phyloP scores from a whole-genome alignment of 2,113 vertebrate genomes.

The Burhinus oedicnemus region DNA sequence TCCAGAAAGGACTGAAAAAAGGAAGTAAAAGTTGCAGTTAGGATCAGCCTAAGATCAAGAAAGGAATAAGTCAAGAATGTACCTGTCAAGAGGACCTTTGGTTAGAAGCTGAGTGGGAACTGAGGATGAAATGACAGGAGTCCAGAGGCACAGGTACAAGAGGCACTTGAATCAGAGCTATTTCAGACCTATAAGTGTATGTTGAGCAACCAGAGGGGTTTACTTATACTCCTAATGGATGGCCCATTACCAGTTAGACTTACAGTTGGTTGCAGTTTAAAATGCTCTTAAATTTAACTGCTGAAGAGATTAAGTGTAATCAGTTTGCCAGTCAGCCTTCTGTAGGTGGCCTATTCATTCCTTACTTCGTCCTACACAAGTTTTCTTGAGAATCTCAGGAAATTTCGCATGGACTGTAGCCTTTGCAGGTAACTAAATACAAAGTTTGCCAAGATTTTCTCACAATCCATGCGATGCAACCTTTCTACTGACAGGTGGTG shows the following conservation, averaged over 20 bases:
- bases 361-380: not conserved
- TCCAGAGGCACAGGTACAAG: not conserved
- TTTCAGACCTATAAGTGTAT: not conserved
- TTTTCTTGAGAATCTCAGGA: not conserved
- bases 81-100: not conserved
- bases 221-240: not conserved
- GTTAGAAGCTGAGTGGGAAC: not conserved
- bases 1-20: not conserved
- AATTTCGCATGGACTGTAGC: not conserved
- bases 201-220: conserved; percentile 2
- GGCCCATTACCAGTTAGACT: not conserved
- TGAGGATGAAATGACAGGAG: not conserved
- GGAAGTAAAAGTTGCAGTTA: not conserved
- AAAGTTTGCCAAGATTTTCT: not conserved
- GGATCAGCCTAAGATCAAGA: not conserved
- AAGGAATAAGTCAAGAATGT: not conserved
- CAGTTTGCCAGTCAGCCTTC: not conserved
- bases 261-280: not conserved
- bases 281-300: not conserved
- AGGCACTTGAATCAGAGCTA: not conserved
- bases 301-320: not conserved
- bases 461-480: not conserved
- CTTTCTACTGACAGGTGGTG: not conserved
- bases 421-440: not conserved
- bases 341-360: not conserved